phyloP scores from a whole-genome alignment of 2,113 vertebrate species.

The Calypte anna region DNA sequence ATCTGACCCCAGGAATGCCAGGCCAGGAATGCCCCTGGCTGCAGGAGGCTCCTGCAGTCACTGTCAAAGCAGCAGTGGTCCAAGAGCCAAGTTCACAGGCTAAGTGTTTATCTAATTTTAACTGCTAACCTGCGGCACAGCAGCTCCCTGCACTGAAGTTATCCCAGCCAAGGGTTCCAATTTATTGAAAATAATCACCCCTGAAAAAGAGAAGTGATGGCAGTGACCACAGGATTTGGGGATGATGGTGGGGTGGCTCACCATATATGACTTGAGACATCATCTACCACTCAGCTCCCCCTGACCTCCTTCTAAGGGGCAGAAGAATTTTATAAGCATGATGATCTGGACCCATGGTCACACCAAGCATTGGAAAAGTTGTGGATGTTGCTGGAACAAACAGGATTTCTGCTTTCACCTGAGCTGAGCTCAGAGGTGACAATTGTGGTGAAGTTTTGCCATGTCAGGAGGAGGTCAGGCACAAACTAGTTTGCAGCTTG shows the following conservation, averaged over 20 bases:
- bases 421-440: not conserved
- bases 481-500: not conserved
- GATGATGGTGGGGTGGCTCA: not conserved
- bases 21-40: not conserved
- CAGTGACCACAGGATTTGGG: not conserved
- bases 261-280: not conserved
- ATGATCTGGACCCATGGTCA: rapidly evolving
- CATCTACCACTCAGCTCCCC: too few relatives aligned
- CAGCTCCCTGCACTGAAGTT: not conserved
- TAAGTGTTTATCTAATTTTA: slow-evolving; percentile 41
- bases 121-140: not conserved
- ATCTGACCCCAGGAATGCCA: rapidly evolving
- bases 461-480: not conserved
- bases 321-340: not conserved
- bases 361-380: not conserved
- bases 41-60: not conserved
- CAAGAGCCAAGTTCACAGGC: not conserved
- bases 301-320: not conserved
- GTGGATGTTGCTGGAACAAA: not conserved
- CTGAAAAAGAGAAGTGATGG: not conserved
- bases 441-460: not conserved
- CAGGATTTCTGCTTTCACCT: not conserved
- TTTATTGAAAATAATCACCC: not conserved
- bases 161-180: not conserved
- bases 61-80: not conserved